Evolutionary conservation across 2,113 vertebrate genomes (phyloP).

Genomic region (Pongo abelii): DNA sequence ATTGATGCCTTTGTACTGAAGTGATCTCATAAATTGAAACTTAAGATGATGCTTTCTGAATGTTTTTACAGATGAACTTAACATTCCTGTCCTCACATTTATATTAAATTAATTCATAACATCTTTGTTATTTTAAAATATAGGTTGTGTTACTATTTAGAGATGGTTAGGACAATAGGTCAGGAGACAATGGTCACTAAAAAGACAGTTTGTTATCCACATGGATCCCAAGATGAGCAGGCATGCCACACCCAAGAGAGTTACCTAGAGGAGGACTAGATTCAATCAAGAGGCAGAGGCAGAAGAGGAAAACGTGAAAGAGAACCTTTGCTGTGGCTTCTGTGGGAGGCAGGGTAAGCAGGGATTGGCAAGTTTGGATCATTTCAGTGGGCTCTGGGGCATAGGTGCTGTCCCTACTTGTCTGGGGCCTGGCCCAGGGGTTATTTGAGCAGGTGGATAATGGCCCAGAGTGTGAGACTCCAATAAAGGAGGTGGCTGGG

Average conservation of each 20-base stretch:
- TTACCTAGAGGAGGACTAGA: background rate
- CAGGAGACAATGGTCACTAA: background rate
- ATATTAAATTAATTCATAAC: background rate
- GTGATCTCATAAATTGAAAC: background rate
- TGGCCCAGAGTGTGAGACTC: background rate
- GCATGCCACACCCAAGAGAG: fast-evolving
- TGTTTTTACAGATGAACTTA: background rate
- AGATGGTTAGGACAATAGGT: background rate
- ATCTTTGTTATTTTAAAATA: background rate
- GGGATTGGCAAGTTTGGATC: background rate
- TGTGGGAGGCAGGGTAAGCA: background rate
- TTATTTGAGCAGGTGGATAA: background rate
- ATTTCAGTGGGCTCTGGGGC: background rate
- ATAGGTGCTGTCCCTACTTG: no score
- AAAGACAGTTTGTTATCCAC: background rate
- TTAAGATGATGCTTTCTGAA: background rate
- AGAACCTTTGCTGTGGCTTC: background rate
- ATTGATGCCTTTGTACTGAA: background rate
- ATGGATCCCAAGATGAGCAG: background rate
- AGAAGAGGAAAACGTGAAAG: background rate
- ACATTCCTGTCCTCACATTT: background rate
- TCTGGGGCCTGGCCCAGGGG: background rate
- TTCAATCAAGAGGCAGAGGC: background rate
- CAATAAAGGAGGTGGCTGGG: background rate
- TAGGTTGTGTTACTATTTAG: background rate